These are phyloP conservation scores for Narcine bancroftii DNA, from an alignment of 2,113 vertebrate species.

Conservation along the genomic window DNA sequence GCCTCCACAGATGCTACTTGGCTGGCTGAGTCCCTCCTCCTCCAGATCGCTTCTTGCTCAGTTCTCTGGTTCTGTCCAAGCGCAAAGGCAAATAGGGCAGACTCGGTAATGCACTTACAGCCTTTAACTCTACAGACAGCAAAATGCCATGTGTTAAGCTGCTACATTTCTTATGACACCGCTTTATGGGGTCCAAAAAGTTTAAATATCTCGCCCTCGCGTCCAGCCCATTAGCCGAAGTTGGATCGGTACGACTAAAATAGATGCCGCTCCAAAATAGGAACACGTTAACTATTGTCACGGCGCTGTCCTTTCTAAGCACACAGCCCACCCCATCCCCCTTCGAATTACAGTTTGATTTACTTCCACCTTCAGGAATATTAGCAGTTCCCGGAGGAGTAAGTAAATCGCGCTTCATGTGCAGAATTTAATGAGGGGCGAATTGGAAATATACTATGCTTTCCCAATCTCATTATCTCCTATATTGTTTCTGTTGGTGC, in stretches of 20 bases:
- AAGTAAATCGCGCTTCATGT: neutral
- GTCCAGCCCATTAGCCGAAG: neutral
- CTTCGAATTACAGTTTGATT: neutral
- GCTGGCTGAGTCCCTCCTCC: too few relatives aligned
- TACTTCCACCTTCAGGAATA: too few relatives aligned
- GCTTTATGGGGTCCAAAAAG: neutral
- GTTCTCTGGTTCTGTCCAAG: neutral
- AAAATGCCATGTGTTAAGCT: neutral
- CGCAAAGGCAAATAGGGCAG: neutral
- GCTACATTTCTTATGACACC: neutral
- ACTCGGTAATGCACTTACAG: neutral
- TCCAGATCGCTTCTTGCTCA: too few relatives aligned
- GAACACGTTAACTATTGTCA: neutral
- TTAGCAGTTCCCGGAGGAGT: too few relatives aligned
- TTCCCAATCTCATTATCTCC: neutral
- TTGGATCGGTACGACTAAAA: neutral
- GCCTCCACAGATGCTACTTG: too few relatives aligned
- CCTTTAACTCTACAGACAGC: neutral
- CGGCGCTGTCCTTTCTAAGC: neutral
- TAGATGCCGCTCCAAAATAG: neutral
- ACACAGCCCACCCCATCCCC: neutral
- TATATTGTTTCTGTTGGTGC: neutral
- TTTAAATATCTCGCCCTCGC: too few relatives aligned
- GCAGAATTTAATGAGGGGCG: neutral
- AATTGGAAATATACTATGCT: neutral